Evolutionary conservation across 2,797 vertebrate species (phyloP).

Genomic region (Gallirallus australis): DNA sequence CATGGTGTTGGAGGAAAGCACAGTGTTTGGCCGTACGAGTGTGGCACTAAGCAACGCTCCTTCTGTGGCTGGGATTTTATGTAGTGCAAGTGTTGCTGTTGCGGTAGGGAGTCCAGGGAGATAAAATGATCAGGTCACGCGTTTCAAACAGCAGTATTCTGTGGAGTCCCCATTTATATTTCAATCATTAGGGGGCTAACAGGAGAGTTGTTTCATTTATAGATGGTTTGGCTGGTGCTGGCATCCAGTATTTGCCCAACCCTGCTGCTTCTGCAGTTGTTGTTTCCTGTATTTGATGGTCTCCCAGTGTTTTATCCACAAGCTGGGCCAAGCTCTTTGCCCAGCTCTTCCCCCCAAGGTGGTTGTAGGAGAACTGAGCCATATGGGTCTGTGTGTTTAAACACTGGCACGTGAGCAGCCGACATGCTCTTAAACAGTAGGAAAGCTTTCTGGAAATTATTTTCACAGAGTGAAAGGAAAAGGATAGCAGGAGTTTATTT

Average conservation of each 20-base stretch:
- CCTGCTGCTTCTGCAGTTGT: neutral
- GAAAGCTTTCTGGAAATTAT: neutral
- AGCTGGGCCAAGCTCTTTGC: neutral
- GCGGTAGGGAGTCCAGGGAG: neutral
- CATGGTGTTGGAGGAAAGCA: neutral
- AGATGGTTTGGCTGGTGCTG: neutral
- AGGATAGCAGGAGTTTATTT: neutral
- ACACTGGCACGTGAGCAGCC: neutral
- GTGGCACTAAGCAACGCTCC: fast-evolving
- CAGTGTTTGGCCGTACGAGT: fast-evolving
- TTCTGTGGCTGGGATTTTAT: neutral
- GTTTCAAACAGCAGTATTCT: neutral
- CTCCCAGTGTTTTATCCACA: neutral
- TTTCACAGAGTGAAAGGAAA: neutral
- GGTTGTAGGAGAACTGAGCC: neutral
- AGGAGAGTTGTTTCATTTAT: neutral
- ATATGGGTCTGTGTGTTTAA: neutral
- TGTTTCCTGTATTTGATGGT: neutral
- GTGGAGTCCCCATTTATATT: neutral
- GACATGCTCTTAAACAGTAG: fast-evolving
- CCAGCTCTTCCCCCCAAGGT: neutral
- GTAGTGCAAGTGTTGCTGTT: neutral
- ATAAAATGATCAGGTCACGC: neutral
- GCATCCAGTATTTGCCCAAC: neutral
- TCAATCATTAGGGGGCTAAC: neutral